phyloP scores from a whole-genome alignment of 2,888 invertebrate genomes.

The Ceriagrion tenellum region DNA sequence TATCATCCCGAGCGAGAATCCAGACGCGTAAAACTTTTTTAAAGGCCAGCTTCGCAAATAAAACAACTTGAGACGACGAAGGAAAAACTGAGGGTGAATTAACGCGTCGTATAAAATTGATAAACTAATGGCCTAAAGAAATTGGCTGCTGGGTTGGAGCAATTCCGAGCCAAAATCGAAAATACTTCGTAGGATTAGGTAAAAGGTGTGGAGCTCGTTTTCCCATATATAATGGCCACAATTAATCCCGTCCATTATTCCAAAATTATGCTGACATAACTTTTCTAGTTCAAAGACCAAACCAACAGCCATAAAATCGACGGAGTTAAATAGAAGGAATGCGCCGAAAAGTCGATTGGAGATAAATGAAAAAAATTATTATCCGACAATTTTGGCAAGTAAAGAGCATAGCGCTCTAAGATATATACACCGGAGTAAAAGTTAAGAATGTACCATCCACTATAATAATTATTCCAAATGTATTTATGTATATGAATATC shows the following conservation, averaged over 20 bases:
- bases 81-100: constrained; percentile 28
- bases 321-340: too few species aligned
- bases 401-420: too few species aligned
- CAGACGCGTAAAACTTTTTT: constrained; percentile 32
- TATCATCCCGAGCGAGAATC: neutral
- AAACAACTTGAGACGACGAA: constrained; percentile 13
- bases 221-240: neutral
- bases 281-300: too few species aligned
- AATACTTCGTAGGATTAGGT: neutral
- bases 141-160: neutral
- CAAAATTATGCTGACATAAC: neutral
- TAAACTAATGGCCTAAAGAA: neutral
- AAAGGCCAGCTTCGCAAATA: neutral
- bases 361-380: too few species aligned
- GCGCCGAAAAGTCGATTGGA: too few species aligned
- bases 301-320: too few species aligned
- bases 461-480: too few species aligned
- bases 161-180: neutral
- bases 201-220: neutral
- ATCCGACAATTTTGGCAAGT: too few species aligned
- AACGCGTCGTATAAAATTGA: constrained; percentile 7
- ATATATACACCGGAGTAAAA: too few species aligned
- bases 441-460: too few species aligned
- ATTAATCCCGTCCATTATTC: neutral
- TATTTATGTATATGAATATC: too few species aligned